These are phyloP conservation scores for Xanthia togata DNA, from an alignment of 2,888 invertebrate genomes.

Conservation along the genomic window DNA sequence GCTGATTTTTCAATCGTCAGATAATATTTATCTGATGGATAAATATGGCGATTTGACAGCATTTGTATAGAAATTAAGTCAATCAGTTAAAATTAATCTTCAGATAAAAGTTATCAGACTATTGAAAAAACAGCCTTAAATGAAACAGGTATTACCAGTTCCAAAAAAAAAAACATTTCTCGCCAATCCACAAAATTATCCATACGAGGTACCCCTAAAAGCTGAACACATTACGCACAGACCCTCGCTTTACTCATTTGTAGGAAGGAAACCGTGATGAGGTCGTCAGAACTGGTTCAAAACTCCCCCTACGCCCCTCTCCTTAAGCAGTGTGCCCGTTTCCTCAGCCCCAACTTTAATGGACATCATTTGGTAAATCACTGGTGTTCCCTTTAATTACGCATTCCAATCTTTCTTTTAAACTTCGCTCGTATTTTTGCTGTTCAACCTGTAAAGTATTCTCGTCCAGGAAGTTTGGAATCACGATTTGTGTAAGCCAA, in stretches of 20 bases:
- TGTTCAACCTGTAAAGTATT: constrained; percentile 57
- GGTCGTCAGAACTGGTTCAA: constrained; percentile 79
- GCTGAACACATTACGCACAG: constrained; percentile 74
- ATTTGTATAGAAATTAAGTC: too few species aligned
- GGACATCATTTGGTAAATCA: constrained; percentile 81
- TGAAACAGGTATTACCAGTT: background rate
- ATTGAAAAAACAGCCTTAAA: background rate
- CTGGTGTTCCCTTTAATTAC: constrained; percentile 81
- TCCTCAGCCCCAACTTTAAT: constrained; percentile 71
- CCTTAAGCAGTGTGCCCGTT: constrained; percentile 35
- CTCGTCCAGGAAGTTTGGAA: constrained; percentile 41
- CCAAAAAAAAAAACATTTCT: constrained; percentile 14
- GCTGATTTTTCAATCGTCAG: too few species aligned
- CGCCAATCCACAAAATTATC: constrained; percentile 52
- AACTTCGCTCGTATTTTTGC: constrained; percentile 63
- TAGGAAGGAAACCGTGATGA: constrained; percentile 74
- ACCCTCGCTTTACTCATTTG: constrained; percentile 73
- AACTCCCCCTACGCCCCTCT: constrained; percentile 53
- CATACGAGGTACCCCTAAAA: constrained; percentile 52
- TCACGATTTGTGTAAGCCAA: constrained; percentile 50
- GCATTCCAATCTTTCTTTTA: constrained; percentile 77
- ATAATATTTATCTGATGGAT: too few species aligned
- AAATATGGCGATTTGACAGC: too few species aligned
- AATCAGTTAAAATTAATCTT: too few species aligned
- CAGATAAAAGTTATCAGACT: too few species aligned